A percentile compares a stretch with the other conserved stretches of the same genome.
These are phyloP conservation scores for Troides aeacus DNA, from an alignment of 2,888 invertebrate species.

Conservation along the genomic window DNA sequence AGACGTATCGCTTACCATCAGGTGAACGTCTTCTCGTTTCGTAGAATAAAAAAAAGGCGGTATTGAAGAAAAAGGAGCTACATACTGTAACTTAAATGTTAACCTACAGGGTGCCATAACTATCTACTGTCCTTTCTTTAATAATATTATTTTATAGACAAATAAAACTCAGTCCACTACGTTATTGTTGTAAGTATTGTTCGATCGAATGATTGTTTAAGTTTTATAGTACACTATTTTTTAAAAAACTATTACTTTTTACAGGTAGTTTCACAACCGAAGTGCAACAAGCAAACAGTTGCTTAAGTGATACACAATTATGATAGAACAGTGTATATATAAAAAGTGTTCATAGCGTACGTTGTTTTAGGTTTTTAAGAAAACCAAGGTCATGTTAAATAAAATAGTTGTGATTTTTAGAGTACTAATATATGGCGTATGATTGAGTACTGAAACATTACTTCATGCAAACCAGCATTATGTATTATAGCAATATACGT, in stretches of 20 bases:
- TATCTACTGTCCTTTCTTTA: neutral
- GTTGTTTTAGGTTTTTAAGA: too few species aligned
- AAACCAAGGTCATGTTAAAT: neutral
- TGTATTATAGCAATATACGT: too few species aligned
- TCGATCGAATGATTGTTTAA: too few species aligned
- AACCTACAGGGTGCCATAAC: neutral
- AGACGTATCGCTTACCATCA: too few species aligned
- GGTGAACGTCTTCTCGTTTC: too few species aligned
- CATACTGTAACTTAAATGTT: too few species aligned
- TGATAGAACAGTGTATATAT: conserved; percentile 4
- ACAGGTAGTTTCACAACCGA: conserved; percentile 16
- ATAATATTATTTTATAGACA: too few species aligned
- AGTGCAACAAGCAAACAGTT: conserved; percentile 5
- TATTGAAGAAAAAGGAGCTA: neutral
- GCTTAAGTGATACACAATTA: conserved; percentile 21
- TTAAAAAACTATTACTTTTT: conserved; percentile 11
- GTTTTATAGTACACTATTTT: neutral
- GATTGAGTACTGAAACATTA: neutral
- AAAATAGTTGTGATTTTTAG: neutral
- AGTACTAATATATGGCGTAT: neutral
- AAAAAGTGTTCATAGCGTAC: neutral
- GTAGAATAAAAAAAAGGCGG: too few species aligned
- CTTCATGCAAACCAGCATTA: neutral
- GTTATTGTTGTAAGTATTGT: too few species aligned
- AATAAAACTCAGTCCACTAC: too few species aligned